A percentile compares a stretch with the other conserved stretches of the same genome.
Evolutionary conservation across 1,140 invertebrate genomes (phyloP).

Genomic region (Drosophila ironensis): DNA sequence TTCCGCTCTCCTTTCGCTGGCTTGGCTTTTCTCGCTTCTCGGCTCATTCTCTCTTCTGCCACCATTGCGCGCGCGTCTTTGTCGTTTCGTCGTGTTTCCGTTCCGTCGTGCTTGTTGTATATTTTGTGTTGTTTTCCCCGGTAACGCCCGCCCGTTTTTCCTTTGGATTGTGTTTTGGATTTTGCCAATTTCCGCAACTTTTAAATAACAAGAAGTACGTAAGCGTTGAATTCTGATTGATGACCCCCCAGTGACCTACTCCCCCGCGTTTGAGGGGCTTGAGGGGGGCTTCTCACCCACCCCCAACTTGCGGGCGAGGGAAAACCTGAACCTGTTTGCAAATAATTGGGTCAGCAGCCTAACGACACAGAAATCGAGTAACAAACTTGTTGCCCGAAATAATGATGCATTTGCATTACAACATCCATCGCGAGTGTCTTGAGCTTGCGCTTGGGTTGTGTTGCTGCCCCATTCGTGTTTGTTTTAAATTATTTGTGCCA

Average conservation of each 20-base stretch:
- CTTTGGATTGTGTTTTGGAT: slow-evolving; percentile 13
- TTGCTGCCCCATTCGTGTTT: slow-evolving; percentile 36
- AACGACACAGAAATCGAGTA: slow-evolving; percentile 14
- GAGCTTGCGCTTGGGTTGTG: too few species aligned
- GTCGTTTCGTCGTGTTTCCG: slow-evolving; percentile 9
- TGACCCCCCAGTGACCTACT: slow-evolving; percentile 29
- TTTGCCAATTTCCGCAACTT: not conserved
- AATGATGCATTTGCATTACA: slow-evolving; percentile 58
- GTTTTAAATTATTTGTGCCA: slow-evolving; percentile 36
- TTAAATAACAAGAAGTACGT: slow-evolving; percentile 21
- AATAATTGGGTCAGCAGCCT: slow-evolving; percentile 53
- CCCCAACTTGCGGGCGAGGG: too few species aligned
- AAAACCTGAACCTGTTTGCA: slow-evolving; percentile 48
- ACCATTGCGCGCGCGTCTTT: slow-evolving; percentile 63
- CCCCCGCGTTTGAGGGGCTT: not conserved
- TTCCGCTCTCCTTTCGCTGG: not conserved
- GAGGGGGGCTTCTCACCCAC: not conserved
- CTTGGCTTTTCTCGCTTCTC: not conserved
- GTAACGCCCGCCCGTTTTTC: slow-evolving; percentile 12
- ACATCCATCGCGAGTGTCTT: slow-evolving; percentile 26
- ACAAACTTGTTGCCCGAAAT: slow-evolving; percentile 57
- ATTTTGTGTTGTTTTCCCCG: slow-evolving; percentile 34
- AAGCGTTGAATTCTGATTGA: too few species aligned
- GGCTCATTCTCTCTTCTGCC: slow-evolving; percentile 55
- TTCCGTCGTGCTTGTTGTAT: slow-evolving; percentile 10